Conservation (phyloP, 2,113 vertebrate genomes). For the Oriolus oriolus region DNA sequence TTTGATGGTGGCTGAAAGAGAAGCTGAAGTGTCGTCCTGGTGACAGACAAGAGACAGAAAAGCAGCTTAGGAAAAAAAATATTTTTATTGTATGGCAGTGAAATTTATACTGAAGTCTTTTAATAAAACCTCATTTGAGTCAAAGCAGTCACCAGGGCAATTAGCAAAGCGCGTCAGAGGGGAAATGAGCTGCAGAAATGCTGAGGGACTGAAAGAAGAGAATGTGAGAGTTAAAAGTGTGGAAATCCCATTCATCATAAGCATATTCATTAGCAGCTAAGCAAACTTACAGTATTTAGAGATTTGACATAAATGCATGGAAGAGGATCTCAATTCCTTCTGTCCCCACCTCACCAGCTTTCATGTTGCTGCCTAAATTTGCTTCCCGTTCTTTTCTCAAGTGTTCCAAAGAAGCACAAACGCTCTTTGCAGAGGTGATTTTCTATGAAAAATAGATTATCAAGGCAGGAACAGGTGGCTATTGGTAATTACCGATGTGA, state of each 20-base stretch:
- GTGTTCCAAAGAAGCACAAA: not conserved
- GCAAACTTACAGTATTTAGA: not conserved
- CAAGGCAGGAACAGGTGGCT: not conserved
- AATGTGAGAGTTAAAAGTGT: not conserved
- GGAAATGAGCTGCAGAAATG: not conserved
- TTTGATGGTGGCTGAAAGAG: not conserved
- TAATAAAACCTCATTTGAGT: not conserved
- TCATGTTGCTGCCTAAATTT: not conserved
- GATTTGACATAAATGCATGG: not conserved
- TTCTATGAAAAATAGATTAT: not conserved
- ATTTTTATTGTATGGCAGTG: not conserved
- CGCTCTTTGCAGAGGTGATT: not conserved
- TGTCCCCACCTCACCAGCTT: not conserved
- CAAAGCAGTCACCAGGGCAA: not conserved
- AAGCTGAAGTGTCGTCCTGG: not conserved
- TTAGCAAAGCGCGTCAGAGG: not conserved
- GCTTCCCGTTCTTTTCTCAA: not conserved
- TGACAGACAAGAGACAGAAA: not conserved
- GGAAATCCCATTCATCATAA: not conserved
- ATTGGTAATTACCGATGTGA: not conserved
- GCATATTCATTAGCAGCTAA: not conserved
- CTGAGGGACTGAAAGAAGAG: not conserved
- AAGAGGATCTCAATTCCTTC: not conserved
- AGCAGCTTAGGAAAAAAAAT: not conserved
- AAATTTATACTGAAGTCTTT: not conserved